Evolutionary conservation across 2,888 invertebrate species (phyloP).

Genomic region (Caenorhabditis angaria): DNA sequence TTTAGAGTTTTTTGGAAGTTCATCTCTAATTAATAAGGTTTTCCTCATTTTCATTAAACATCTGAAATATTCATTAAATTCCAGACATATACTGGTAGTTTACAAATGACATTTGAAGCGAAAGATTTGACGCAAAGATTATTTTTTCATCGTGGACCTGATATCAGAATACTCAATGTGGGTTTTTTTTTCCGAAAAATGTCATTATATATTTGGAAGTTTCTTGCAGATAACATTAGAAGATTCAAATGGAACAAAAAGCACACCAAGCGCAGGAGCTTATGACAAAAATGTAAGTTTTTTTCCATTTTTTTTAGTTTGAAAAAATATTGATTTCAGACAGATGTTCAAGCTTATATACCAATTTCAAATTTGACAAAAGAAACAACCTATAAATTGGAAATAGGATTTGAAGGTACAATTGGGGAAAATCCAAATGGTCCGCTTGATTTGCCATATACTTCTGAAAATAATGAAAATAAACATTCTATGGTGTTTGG

Average conservation of each 20-base stretch:
- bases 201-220: background rate
- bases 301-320: background rate
- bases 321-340: slow-evolving; percentile 11
- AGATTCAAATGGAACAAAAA: slow-evolving; percentile 17
- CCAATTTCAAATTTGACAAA: slow-evolving; percentile 23
- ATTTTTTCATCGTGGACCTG: slow-evolving; percentile 33
- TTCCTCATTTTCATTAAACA: background rate
- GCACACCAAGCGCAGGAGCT: slow-evolving; percentile 17
- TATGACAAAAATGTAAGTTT: slow-evolving; percentile 32
- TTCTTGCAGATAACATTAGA: slow-evolving; percentile 8
- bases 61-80: background rate
- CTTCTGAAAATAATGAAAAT: slow-evolving; percentile 8
- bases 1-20: slow-evolving; percentile 22
- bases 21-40: slow-evolving; percentile 11
- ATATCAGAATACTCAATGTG: slow-evolving; percentile 25
- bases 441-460: slow-evolving; percentile 16
- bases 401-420: slow-evolving; percentile 21
- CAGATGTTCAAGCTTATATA: slow-evolving; percentile 32
- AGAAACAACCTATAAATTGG: slow-evolving; percentile 17
- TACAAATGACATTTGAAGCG: slow-evolving; percentile 27
- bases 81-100: slow-evolving; percentile 11
- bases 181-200: background rate
- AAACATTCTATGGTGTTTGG: slow-evolving; percentile 32
- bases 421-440: slow-evolving; percentile 12
- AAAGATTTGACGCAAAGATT: slow-evolving; percentile 32